Evolutionary conservation across 1,140 invertebrate species (phyloP), one percentile per base, ranked within the genome.

Genomic region (Galendromus occidentalis): DNA sequence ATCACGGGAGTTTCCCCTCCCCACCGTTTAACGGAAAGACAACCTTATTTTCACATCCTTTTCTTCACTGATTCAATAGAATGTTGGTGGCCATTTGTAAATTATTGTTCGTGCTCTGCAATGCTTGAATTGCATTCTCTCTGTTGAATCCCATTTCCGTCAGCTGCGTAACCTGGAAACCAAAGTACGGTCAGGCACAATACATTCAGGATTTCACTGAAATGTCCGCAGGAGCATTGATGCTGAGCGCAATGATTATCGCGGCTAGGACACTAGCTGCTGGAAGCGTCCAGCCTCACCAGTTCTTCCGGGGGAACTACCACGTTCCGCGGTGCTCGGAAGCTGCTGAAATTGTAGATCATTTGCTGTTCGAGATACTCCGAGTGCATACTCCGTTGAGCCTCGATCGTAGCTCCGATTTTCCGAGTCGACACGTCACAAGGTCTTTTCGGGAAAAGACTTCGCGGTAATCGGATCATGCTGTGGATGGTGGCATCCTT

Each of bases 71-170:
- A 22, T 33, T 59, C 25, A 59, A 33, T 6, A 59, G 51, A 17
- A 59, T 59, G 22, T 59, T 59, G 12, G 51, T 59, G 25, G 51
- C 51, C 22, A 59, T 18, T 22, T 59, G 51, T 20, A 59, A 22
- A 33, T 59, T 59, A 22, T 59, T 59, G 51, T 59, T 59, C 5
- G 51, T 59, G 17, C 17, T 59, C 51, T 59, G 51, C 22, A 59
- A 33, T 33, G 51, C 51, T 25, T 59, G 25, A 6, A 59, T 33
- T 22, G 51, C 51, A 25, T 59, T 59, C 1, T 59, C 51, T 4
- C 51, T 25, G 22, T 25, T 33, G 22, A 59, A 59, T 6, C 51
- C 51, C 51, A 59, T 59, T 9, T 59, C 51, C 20, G 51, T 59
- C 20, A 59, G 25, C 9, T 59, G 51, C 14, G 51, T 59, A 29